These are phyloP conservation scores for Rhadina sibilatrix DNA, from an alignment of 2,113 vertebrate genomes.

Conservation along the genomic window DNA sequence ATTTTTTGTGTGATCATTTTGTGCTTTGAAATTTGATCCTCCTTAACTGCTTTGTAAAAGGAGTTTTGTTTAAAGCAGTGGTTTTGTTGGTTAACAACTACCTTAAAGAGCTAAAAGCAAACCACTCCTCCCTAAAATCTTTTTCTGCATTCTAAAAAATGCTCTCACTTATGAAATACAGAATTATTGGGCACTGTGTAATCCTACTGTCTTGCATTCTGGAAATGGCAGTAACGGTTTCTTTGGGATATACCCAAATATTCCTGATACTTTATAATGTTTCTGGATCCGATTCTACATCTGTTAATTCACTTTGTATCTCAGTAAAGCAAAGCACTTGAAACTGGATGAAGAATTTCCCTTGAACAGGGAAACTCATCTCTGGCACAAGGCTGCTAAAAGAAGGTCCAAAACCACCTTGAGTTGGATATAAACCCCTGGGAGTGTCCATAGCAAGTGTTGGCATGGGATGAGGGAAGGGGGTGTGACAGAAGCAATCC, in stretches of 20 bases:
- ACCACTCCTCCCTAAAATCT: not conserved
- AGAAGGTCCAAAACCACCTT: not conserved
- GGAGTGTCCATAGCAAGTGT: not conserved
- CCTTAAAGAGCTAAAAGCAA: not conserved
- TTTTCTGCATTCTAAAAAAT: not conserved
- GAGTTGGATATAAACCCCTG: not conserved
- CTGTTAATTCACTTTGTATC: constrained; percentile 8
- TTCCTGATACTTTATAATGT: not conserved
- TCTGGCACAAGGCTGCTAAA: not conserved
- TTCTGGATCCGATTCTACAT: not conserved
- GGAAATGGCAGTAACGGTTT: not conserved
- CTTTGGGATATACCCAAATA: constrained; percentile 5
- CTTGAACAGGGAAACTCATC: not conserved
- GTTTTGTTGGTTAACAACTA: not conserved
- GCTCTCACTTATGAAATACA: not conserved
- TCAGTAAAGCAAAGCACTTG: not conserved
- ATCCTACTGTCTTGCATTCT: not conserved
- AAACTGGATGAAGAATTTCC: not conserved
- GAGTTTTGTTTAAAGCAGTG: not conserved
- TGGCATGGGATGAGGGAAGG: not conserved
- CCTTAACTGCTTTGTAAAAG: not conserved
- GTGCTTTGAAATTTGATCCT: constrained; percentile 7
- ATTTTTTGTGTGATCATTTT: not conserved
- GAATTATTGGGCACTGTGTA: not conserved
- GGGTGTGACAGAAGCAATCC: not conserved